phyloP scores from a whole-genome alignment of 2,797 vertebrate genomes.

The Pachyuromys duprasi region DNA sequence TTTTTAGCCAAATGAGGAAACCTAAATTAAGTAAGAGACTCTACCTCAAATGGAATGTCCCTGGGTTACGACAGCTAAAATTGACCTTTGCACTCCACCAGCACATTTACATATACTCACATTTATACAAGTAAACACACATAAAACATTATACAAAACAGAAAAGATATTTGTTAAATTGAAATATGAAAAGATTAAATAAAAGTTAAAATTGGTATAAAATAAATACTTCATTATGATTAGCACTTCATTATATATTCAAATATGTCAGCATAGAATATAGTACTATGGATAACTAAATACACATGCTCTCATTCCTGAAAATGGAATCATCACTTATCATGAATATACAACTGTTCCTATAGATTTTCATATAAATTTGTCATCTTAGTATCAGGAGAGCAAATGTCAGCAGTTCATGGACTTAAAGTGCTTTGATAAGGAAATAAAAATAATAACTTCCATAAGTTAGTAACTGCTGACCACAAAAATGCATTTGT shows the following conservation, averaged over 20 bases:
- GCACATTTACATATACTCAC: background rate
- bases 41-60: background rate
- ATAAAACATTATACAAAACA: background rate
- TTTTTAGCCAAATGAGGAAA: background rate
- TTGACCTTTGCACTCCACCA: background rate
- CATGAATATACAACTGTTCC: background rate
- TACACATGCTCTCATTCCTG: background rate
- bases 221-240: background rate
- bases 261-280: background rate
- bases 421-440: slow-evolving; percentile 22
- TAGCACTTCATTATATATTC: background rate
- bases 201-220: background rate
- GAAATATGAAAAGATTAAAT: background rate
- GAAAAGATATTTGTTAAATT: background rate
- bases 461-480: slow-evolving; percentile 55
- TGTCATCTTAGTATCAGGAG: slow-evolving; percentile 23
- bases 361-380: background rate
- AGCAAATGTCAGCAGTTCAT: slow-evolving; percentile 44
- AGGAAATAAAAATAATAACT: slow-evolving; percentile 62
- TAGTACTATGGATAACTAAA: background rate
- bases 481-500: slow-evolving; percentile 51
- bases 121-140: background rate
- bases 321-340: slow-evolving; percentile 7
- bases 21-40: background rate
- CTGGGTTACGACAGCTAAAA: background rate